Evolutionary conservation across 2,888 invertebrate species (phyloP), one percentile per base, ranked within the genome.

Genomic region (Stenichneumon culpator): DNA sequence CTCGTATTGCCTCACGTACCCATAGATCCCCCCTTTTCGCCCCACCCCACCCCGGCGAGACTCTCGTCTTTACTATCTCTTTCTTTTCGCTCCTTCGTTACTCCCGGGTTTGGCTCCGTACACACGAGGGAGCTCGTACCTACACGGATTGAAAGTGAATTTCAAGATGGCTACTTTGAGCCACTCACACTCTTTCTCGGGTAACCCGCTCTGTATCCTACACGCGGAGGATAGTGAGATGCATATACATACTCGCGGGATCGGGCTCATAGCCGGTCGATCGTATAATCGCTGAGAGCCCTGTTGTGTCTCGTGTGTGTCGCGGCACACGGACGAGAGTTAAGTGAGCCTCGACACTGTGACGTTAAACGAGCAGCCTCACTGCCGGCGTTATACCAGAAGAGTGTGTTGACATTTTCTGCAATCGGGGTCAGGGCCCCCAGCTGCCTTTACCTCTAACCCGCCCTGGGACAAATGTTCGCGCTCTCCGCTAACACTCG

Each of bases 361-460:
- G 32, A 73, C 73, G 63, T 63, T 32, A 32, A 63, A 63, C 75
- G 80, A 86, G 69, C 70, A 80, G 78, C 73, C 63, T 50, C 72
- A 75, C 78, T 65, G 78, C 80, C 81, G 79, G 65, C 78, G 39
- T 78, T 82, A 70, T 79, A 86, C 78, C 83, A 83, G 83, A 83
- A 86, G 83, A 87, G 82, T 90, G 90, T 93, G 93, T 93, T 93
- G 93, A 93, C 93, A 93, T 93, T 93, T 93, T 93, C 92, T 90
- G 91, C 90, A 93, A 93, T 92, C 92, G 91, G 83, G 93, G 93
- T 93, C 93, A 93, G 93, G 93, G 93, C 92, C 91, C 88, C 87
- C 86, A 72, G 87, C 80, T 87, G 90, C 87, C 88, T 90, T 92
- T 92, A 90, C 91, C 90, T 92, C 88, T 91, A 91, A 90, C 91